Base-by-base conservation (phyloP, 1,140 invertebrate genomes). In the Bombus pascuorum region DNA sequence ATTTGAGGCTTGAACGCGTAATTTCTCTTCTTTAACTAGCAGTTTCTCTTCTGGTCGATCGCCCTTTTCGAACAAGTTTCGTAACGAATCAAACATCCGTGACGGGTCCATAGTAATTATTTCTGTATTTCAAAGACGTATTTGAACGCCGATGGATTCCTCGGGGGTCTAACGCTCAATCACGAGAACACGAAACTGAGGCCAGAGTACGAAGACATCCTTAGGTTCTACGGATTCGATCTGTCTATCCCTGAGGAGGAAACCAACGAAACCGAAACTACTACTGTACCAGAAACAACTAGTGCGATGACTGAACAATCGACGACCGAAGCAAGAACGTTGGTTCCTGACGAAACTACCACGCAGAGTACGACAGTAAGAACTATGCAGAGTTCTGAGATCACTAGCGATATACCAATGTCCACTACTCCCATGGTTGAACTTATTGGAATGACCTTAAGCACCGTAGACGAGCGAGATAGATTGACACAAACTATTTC, bases 201-300 rank as follows among this genome's bases (percentile, higher is more conserved):
- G 39, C 95, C 96, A 22, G 96, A 96, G 44, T 98, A 97, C 90
- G 96, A 97, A 92, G 96, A 96, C 37, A 95, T 97, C 57, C 93
- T 98, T 32, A 95, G 96, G 83, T 98, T 98, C 93, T 98, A 98
- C 90, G 97, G 97, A 2, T 98, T 97, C 91, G 97, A 98, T 93
- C 94, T 95, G 53, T 88, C 89, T 0, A 57, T 62, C 42, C 81
- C 74, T 3, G 76, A 81, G 1, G 86, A 86, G 15, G 80, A 72
- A 18, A 57, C 68, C 42, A 85, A 88, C 25, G 87, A 90, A 47
- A 87, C 81, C 18, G 87, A 90, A 47, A 87, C 81, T 8, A 85
- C 87, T 59, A 75, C 68, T 18, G 39, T 32, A 59, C 39, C 57
- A 34, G 79, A 72, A 53, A 32, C 37, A 9, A 57, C 79, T 18